These are phyloP conservation scores for pig (Sus scrofa) DNA, from an alignment of 2,113 vertebrate genomes.

Conservation along the genomic window DNA sequence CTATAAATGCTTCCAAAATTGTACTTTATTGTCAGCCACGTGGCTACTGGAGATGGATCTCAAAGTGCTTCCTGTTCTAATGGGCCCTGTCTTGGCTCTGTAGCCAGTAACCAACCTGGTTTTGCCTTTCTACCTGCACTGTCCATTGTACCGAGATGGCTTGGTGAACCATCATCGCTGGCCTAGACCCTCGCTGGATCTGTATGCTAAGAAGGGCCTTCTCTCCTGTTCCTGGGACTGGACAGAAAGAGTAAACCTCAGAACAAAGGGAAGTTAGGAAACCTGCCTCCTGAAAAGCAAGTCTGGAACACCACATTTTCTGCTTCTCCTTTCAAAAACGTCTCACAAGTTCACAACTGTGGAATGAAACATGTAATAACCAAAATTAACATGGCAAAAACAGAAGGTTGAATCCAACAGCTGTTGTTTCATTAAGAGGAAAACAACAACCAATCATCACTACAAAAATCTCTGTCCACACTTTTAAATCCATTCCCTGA, in stretches of 20 bases:
- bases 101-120: neutral
- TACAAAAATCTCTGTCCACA: neutral
- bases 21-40: neutral
- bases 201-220: neutral
- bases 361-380: neutral
- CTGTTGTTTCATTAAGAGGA: neutral
- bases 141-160: neutral
- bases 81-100: neutral
- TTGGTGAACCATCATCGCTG: neutral
- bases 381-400: conserved; percentile 27
- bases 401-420: neutral
- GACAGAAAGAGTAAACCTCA: neutral
- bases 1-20: neutral
- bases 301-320: neutral
- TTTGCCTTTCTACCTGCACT: neutral
- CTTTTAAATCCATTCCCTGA: neutral
- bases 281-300: neutral
- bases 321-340: conserved; percentile 34
- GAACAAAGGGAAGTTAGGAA: neutral
- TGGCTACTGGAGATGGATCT: neutral
- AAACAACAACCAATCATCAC: neutral
- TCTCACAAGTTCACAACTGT: neutral
- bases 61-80: neutral
- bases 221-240: neutral
- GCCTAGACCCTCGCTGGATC: neutral